A percentile compares a stretch with the other conserved stretches of the same genome.
These are phyloP conservation scores for Gonioctena quinquepunctata DNA, from an alignment of 1,140 invertebrate species.

Conservation along the genomic window DNA sequence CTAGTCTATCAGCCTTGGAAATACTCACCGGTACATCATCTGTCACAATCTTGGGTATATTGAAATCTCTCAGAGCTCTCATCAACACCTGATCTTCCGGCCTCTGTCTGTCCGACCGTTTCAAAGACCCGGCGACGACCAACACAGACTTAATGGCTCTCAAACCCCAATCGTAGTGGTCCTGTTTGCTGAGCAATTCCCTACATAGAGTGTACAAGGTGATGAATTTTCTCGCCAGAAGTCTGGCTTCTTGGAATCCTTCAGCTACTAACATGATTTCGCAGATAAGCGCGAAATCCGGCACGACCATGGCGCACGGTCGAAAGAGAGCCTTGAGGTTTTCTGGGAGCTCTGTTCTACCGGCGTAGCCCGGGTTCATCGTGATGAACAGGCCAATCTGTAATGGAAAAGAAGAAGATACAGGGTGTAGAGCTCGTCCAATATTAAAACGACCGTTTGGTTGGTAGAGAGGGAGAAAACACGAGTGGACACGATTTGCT, in stretches of 20 bases:
- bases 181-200: conserved; percentile 88
- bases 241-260: conserved; percentile 85
- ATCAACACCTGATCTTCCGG: conserved; percentile 80
- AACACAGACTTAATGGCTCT: conserved; percentile 91
- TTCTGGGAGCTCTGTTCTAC: conserved; percentile 74
- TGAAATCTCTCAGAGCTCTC: conserved; percentile 89
- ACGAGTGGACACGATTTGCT: no score
- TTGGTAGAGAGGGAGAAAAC: no score
- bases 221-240: conserved; percentile 89
- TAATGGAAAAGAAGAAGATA: conserved; percentile 14
- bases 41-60: conserved; percentile 90
- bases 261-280: conserved; percentile 94
- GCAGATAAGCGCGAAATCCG: conserved; percentile 90
- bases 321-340: conserved; percentile 73
- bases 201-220: conserved; percentile 86
- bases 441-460: no score
- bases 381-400: conserved; percentile 89
- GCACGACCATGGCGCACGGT: conserved; percentile 94
- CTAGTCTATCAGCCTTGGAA: no score
- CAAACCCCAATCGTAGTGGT: conserved; percentile 94
- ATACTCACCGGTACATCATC: conserved; percentile 73
- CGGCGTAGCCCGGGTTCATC: conserved; percentile 92
- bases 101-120: conserved; percentile 67
- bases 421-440: no score
- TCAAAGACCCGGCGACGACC: conserved; percentile 84